These are phyloP conservation scores for Premnoplex brunnescens DNA, from an alignment of 2,797 vertebrate genomes.

Conservation along the genomic window DNA sequence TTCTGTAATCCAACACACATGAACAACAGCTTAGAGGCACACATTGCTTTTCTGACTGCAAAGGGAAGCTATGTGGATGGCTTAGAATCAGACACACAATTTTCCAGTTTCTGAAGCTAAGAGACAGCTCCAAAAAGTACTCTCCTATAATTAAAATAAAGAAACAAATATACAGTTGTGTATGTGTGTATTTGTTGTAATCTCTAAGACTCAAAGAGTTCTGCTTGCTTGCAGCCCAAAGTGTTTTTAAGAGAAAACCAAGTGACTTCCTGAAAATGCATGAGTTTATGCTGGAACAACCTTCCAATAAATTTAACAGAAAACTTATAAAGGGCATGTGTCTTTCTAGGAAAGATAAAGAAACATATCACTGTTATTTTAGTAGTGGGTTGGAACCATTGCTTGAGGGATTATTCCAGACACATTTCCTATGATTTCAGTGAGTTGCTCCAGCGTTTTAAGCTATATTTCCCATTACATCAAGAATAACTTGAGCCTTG, in stretches of 20 bases:
- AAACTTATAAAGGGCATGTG: neutral
- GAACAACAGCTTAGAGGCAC: neutral
- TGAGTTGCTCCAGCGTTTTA: neutral
- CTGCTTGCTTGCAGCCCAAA: neutral
- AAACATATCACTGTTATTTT: rapidly evolving
- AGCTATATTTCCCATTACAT: neutral
- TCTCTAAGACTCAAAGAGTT: neutral
- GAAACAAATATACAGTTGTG: neutral
- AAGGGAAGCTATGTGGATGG: neutral
- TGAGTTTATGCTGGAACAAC: neutral
- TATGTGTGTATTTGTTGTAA: neutral
- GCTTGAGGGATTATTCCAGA: neutral
- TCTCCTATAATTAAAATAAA: neutral
- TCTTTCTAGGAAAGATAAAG: neutral
- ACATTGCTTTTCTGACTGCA: neutral
- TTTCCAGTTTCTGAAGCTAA: neutral
- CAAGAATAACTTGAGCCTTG: neutral
- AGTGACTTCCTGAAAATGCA: neutral
- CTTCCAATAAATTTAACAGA: neutral
- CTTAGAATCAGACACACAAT: neutral
- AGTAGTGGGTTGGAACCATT: neutral
- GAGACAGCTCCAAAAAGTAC: neutral
- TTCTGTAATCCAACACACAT: neutral
- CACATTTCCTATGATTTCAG: neutral
- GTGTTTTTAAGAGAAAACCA: neutral